Evolutionary conservation across 2,113 vertebrate genomes (phyloP), one percentile per base, ranked within the genome.

Genomic region (Halcyon malimbica): DNA sequence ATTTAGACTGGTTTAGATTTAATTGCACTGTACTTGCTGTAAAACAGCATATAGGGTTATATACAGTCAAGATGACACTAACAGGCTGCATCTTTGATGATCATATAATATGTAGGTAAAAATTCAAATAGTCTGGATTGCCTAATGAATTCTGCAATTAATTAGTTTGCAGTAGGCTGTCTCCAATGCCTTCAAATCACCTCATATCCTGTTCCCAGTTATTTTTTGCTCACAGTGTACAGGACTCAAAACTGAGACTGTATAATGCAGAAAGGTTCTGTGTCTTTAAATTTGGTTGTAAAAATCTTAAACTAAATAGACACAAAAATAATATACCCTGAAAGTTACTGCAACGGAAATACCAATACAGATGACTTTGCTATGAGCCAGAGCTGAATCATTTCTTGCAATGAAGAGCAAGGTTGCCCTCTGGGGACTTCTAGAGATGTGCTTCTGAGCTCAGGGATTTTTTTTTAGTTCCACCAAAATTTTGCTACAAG

Each of bases 371-470:
- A 84, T 56, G 76, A 74, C 1, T 4, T 37, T 29, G 53, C 41
- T 35, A 2, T 10, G 57, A 71, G 31, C 31, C 42, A n/a, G 10
- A 31, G 10, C 64, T 85, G 87, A 94, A 80, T 83, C 0, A 51
- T 44, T 93, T 88, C 37, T 68, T 25, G 42, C 90, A 92, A 79
- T 1, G 23, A 94, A 95, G 95, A 93, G 65, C 93, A 96, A 94
- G 89, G 79, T 83, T 96, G 96, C 95, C 96, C 94, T 82, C 96
- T 97, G 94, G 93, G 83, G 97, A 91, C 60, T 92, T 39, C 33
- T 56, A 19, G 18, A 39, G 51, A 68, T 79, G 50, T 33, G 46
- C 67, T 73, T 69, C 56, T 2, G 6, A 50, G 28, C 60, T 12
- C 19, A 31, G 15, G 10, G 17, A 29, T 13, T 10, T 78, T 63